Conservation (phyloP, 2,888 invertebrate genomes). For the Glaucopsyche alexis region DNA sequence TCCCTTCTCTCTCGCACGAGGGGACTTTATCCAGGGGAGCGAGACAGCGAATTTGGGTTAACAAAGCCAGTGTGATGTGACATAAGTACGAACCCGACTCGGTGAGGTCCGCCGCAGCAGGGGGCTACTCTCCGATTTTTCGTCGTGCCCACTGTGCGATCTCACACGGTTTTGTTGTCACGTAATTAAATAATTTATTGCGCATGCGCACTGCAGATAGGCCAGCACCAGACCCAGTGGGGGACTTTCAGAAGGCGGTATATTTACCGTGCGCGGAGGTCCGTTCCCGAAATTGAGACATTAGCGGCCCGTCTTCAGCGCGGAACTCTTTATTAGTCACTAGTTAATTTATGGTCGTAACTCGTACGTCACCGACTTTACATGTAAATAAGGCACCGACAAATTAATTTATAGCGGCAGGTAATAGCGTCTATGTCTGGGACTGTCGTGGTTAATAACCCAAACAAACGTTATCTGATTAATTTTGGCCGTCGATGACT, state of each 20-base stretch:
- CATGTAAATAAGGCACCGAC: slow-evolving; percentile 3
- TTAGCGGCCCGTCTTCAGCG: slow-evolving; percentile 51
- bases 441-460: background rate
- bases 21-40: slow-evolving; percentile 46
- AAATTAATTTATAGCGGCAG: slow-evolving; percentile 28
- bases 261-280: slow-evolving; percentile 68
- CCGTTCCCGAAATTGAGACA: slow-evolving; percentile 73
- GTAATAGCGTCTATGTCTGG: background rate
- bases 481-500: too few species aligned
- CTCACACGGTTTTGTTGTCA: slow-evolving; percentile 69
- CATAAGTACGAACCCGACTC: slow-evolving; percentile 56
- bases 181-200: slow-evolving; percentile 75
- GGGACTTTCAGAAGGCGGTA: slow-evolving; percentile 60
- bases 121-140: slow-evolving; percentile 53
- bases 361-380: background rate
- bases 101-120: slow-evolving; percentile 70
- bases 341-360: slow-evolving; percentile 35
- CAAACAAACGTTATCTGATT: too few species aligned
- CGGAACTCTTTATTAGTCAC: slow-evolving; percentile 63
- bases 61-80: slow-evolving; percentile 70
- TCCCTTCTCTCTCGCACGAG: slow-evolving; percentile 52
- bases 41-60: slow-evolving; percentile 62
- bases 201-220: slow-evolving; percentile 54
- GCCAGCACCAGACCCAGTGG: slow-evolving; percentile 55
- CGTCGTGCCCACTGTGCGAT: slow-evolving; percentile 57